phyloP scores from a whole-genome alignment of 2,113 vertebrate species.

The Tichodroma muraria region DNA sequence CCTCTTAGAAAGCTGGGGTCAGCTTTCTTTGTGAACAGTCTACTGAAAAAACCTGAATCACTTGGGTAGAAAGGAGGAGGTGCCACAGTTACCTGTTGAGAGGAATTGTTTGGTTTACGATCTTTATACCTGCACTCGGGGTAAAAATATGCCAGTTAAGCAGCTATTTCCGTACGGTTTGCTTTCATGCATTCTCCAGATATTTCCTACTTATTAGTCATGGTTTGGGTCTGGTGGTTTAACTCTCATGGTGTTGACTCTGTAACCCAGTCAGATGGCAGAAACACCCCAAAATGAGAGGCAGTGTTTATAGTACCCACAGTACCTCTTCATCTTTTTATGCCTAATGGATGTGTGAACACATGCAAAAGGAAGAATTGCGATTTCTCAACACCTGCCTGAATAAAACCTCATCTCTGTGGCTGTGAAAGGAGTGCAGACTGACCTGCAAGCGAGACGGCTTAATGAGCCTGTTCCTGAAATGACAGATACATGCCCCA shows the following conservation, averaged over 20 bases:
- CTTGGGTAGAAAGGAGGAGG: background rate
- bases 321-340: background rate
- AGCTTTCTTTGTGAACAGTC: background rate
- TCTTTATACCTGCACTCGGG: background rate
- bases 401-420: background rate
- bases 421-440: background rate
- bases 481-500: background rate
- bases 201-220: conserved; percentile 20
- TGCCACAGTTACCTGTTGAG: background rate
- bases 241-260: background rate
- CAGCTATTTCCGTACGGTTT: background rate
- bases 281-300: background rate
- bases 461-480: background rate
- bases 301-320: background rate
- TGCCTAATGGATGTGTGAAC: background rate
- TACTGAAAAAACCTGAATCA: background rate
- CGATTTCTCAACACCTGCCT: background rate
- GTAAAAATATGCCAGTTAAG: background rate
- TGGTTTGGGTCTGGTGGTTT: background rate
- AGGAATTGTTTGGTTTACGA: background rate
- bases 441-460: background rate
- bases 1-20: background rate
- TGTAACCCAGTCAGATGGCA: background rate
- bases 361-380: background rate
- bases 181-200: background rate